phyloP scores from a whole-genome alignment of 2,797 vertebrate species.

The Odontamblyopus rebecca region DNA sequence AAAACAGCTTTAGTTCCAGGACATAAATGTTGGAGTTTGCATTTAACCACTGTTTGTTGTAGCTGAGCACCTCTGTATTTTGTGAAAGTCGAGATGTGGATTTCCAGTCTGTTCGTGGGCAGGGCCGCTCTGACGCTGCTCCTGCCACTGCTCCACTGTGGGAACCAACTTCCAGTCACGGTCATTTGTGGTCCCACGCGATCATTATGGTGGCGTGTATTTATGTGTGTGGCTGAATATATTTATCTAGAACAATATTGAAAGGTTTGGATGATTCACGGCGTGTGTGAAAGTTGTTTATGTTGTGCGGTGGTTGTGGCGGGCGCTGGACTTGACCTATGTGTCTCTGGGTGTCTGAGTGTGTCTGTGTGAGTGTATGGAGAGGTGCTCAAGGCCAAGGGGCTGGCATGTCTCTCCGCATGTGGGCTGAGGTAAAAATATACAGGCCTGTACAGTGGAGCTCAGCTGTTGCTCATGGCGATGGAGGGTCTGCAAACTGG shows the following conservation, averaged over 20 bases:
- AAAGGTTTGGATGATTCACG: constrained; percentile 71
- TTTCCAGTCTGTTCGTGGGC: constrained; percentile 55
- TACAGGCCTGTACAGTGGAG: constrained; percentile 53
- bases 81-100: constrained; percentile 49
- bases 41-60: constrained; percentile 52
- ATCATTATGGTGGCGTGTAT: constrained; percentile 71
- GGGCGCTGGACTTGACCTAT: constrained; percentile 68
- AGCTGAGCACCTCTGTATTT: constrained; percentile 36
- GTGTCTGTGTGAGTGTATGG: constrained; percentile 30
- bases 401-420: constrained; percentile 72
- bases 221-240: constrained; percentile 70
- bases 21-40: constrained; percentile 40
- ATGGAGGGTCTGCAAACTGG: constrained; percentile 10
- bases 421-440: constrained; percentile 77
- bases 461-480: constrained; percentile 64
- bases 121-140: constrained; percentile 50
- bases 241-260: constrained; percentile 76
- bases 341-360: constrained; percentile 64
- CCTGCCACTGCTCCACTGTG: constrained; percentile 56
- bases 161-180: constrained; percentile 72
- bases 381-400: constrained; percentile 67
- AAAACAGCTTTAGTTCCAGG: constrained; percentile 50
- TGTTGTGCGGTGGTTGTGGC: constrained; percentile 64
- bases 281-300: constrained; percentile 78
- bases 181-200: constrained; percentile 63